Evolutionary conservation across 2,113 vertebrate species (phyloP), one percentile per base, ranked within the genome.

Genomic region (Uropsilus gracilis): DNA sequence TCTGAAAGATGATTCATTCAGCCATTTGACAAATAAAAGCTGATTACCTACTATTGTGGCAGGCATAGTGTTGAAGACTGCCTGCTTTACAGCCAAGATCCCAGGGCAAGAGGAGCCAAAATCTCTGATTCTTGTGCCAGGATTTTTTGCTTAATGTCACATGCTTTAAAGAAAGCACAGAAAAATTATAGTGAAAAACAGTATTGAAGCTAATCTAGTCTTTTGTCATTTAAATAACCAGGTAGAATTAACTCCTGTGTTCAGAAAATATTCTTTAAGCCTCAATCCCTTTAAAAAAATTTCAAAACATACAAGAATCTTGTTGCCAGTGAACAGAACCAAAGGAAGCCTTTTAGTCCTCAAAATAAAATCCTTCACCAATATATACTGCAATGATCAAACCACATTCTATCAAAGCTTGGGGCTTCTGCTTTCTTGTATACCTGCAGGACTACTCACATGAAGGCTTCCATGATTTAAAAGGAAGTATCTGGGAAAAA

Each of bases 191-290:
- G 37, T 28, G 61, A 17, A 8, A 66, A 66, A 10, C 87, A 76
- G 84, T 88, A 86, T 48, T 20, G 85, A 91, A 91, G 68, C 89
- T 3, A 53, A 26, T 57, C 11, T n/a, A 12, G n/a, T n/a, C 78
- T 92, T 50, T 89, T 91, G 50, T 93, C 89, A 75, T 81, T 95
- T 85, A 94, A 94, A 73, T 80, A 88, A 28, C 34, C 4, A 81
- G 39, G 11, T 26, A 48, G 28, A 69, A 85, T 95, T 92, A 94
- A 7, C 30, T 92, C 12, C 50, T 92, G 30, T n/a, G 6, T 22
- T 42, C 12, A 42, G 63, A 95, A 91, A 86, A 57, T 50, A 57
- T 6, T 73, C 76, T 89, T 69, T 28, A 92, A 90, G 78, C 3
- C 6, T 50, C 22, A 68, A n/a, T 87, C 8, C 2, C 30, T 89